These are phyloP conservation scores for Coptotermes formosanus DNA, from an alignment of 1,140 invertebrate species.

Conservation along the genomic window DNA sequence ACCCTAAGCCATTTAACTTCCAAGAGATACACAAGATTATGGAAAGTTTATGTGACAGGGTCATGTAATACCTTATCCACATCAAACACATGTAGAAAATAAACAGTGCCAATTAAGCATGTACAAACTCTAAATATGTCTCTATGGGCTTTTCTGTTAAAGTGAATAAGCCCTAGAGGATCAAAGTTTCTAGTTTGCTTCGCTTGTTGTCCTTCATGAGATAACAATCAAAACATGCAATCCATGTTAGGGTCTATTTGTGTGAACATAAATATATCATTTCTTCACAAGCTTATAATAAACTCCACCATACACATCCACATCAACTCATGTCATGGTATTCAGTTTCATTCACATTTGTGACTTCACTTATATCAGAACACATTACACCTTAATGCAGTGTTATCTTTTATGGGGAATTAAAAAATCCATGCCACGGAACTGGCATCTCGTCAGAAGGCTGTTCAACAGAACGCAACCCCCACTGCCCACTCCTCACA, in stretches of 20 bases:
- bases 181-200: not conserved
- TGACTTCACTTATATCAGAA: not conserved
- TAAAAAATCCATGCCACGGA: not conserved
- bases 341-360: not conserved
- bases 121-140: not conserved
- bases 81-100: slow-evolving; percentile 16
- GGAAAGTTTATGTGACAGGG: not conserved
- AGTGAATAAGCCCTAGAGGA: not conserved
- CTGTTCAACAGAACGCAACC: not conserved
- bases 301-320: not conserved
- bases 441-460: not conserved
- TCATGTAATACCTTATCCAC: slow-evolving; percentile 11
- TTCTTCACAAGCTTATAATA: not conserved
- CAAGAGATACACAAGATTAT: slow-evolving; percentile 4
- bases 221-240: not conserved
- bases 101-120: slow-evolving; percentile 20
- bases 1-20: not conserved
- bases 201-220: not conserved
- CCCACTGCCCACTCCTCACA: too few relatives aligned
- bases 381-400: not conserved
- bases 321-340: slow-evolving; percentile 6
- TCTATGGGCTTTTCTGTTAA: slow-evolving; percentile 9
- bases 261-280: not conserved
- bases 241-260: not conserved
- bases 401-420: not conserved